These are phyloP conservation scores for Acanthosoma haemorrhoidale DNA, from an alignment of 2,888 invertebrate genomes.

Conservation along the genomic window DNA sequence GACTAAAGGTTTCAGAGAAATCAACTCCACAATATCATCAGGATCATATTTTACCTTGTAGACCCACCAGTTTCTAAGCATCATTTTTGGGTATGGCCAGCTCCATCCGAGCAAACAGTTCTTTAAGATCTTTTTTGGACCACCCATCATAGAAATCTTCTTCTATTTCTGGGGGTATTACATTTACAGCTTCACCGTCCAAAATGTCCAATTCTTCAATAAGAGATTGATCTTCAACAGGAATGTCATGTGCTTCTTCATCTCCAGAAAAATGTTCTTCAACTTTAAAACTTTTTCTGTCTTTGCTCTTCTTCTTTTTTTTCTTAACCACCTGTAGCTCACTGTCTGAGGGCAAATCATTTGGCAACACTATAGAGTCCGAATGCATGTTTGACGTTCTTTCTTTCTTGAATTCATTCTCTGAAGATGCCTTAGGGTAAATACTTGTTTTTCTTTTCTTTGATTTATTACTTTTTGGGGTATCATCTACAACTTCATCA, in stretches of 20 bases:
- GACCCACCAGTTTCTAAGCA: too few relatives aligned
- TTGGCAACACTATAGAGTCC: not conserved
- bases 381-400: not conserved
- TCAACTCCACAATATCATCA: too few relatives aligned
- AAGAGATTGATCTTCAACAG: not conserved
- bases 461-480: not conserved
- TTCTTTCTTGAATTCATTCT: not conserved
- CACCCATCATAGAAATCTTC: slow-evolving; percentile 42
- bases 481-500: not conserved
- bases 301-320: not conserved
- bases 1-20: too few relatives aligned
- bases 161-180: too few relatives aligned
- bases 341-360: not conserved
- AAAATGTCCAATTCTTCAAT: not conserved
- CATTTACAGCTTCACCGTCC: too few relatives aligned
- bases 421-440: not conserved
- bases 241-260: not conserved
- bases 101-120: slow-evolving; percentile 48
- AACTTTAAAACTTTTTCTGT: not conserved
- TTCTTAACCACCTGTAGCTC: not conserved
- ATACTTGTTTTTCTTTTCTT: not conserved
- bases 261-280: not conserved
- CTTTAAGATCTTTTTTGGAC: slow-evolving; percentile 48
- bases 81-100: slow-evolving; percentile 49
- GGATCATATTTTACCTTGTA: too few relatives aligned